These are phyloP conservation scores for Apodemia zela DNA, from an alignment of 2,888 invertebrate species.

Conservation along the genomic window DNA sequence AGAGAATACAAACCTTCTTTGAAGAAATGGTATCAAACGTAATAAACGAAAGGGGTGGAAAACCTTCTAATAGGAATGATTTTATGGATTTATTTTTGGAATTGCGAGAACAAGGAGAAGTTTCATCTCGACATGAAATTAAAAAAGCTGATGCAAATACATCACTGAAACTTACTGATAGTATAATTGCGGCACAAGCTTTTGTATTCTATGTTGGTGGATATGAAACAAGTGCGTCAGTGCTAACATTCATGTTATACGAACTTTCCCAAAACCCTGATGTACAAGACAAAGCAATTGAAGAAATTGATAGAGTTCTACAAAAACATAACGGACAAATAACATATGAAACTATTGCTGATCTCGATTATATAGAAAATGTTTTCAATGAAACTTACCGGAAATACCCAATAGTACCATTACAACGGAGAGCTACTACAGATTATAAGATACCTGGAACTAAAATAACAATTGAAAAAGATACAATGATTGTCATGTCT, in stretches of 20 bases:
- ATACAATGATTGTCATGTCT: slow-evolving; percentile 38
- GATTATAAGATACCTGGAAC: slow-evolving; percentile 39
- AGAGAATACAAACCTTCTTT: slow-evolving; percentile 5
- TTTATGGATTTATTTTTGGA: slow-evolving; percentile 53
- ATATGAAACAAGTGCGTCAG: slow-evolving; percentile 63
- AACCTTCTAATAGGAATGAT: slow-evolving; percentile 44
- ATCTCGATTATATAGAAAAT: slow-evolving; percentile 57
- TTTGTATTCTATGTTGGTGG: slow-evolving; percentile 55
- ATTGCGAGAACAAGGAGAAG: slow-evolving; percentile 39
- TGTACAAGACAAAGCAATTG: slow-evolving; percentile 50
- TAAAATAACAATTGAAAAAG: slow-evolving; percentile 48
- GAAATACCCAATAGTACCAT: slow-evolving; percentile 56
- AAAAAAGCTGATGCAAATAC: background rate
- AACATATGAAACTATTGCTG: slow-evolving; percentile 53
- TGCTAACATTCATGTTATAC: slow-evolving; percentile 51
- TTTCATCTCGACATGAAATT: slow-evolving; percentile 27
- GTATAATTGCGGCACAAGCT: slow-evolving; percentile 15
- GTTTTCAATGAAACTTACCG: slow-evolving; percentile 59
- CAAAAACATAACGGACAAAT: slow-evolving; percentile 45
- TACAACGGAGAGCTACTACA: slow-evolving; percentile 48
- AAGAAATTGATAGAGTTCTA: slow-evolving; percentile 47
- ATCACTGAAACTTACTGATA: slow-evolving; percentile 10
- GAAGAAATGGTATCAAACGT: slow-evolving; percentile 9
- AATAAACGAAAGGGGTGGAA: slow-evolving; percentile 36
- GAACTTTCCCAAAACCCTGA: slow-evolving; percentile 53